Conservation (phyloP, 2,797 vertebrate genomes). For the Syngnathus rostellatus region DNA sequence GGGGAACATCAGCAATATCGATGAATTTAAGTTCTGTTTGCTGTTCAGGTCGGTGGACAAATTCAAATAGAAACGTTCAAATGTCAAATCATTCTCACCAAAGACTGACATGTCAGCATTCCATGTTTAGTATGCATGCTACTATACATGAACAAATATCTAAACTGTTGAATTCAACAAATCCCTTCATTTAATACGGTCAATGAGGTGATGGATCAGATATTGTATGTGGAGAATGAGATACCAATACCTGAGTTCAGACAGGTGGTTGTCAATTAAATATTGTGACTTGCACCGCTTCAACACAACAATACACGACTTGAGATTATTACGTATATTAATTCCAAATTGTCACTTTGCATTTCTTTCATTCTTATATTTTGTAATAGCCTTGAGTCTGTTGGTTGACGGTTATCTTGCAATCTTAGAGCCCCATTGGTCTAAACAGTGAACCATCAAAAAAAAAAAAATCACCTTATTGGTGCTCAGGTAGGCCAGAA, state of each 20-base stretch:
- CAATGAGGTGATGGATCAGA: background rate
- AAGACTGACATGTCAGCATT: background rate
- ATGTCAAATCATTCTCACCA: background rate
- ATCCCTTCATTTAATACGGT: background rate
- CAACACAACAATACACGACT: background rate
- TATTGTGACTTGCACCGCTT: background rate
- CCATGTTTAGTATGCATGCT: background rate
- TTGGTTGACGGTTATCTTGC: background rate
- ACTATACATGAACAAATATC: background rate
- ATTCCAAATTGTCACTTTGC: background rate
- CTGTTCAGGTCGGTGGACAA: background rate
- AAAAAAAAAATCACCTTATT: background rate
- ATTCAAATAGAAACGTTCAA: background rate
- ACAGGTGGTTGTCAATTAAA: no score
- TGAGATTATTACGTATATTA: background rate
- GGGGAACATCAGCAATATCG: background rate
- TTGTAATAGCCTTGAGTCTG: no score
- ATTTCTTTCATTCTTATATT: background rate
- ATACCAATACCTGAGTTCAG: no score
- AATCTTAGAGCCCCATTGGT: background rate
- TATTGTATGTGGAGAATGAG: background rate
- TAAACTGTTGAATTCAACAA: background rate
- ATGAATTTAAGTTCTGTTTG: background rate
- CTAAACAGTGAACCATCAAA: no score
- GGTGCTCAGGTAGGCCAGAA: conserved; percentile 6